phyloP scores from a whole-genome alignment of 2,797 vertebrate genomes.

The Poecile montanus region DNA sequence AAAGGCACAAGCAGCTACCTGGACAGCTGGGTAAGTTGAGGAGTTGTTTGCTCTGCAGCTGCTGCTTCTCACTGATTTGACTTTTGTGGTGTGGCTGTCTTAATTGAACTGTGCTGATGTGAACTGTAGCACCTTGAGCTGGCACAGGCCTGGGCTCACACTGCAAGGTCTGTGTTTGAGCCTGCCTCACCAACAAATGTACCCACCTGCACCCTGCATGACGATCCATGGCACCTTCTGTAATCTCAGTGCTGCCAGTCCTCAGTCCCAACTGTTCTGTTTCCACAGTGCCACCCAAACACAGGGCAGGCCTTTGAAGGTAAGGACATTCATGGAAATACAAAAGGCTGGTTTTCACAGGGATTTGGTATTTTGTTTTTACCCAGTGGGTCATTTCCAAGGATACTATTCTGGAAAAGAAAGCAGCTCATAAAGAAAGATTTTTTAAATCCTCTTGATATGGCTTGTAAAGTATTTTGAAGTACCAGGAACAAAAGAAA shows the following conservation, averaged over 20 bases:
- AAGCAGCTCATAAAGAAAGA: constrained; percentile 44
- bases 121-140: not conserved
- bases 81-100: rapidly evolving
- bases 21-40: not conserved
- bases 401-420: constrained; percentile 57
- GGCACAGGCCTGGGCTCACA: not conserved
- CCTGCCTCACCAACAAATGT: not conserved
- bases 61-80: not conserved
- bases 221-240: not conserved
- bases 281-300: not conserved
- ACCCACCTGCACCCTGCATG: not conserved
- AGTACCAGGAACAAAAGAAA: constrained; percentile 20
- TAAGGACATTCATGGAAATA: not conserved
- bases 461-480: constrained; percentile 39
- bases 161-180: not conserved
- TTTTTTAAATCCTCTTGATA: constrained; percentile 27
- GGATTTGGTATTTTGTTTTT: constrained; percentile 50
- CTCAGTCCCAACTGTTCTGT: not conserved
- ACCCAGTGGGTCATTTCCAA: constrained; percentile 61
- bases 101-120: not conserved
- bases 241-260: not conserved
- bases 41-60: not conserved
- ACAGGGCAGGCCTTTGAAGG: not conserved
- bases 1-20: not conserved
- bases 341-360: not conserved